Conservation (phyloP, 2,888 invertebrate species). For the Criorhina ranunculi region DNA sequence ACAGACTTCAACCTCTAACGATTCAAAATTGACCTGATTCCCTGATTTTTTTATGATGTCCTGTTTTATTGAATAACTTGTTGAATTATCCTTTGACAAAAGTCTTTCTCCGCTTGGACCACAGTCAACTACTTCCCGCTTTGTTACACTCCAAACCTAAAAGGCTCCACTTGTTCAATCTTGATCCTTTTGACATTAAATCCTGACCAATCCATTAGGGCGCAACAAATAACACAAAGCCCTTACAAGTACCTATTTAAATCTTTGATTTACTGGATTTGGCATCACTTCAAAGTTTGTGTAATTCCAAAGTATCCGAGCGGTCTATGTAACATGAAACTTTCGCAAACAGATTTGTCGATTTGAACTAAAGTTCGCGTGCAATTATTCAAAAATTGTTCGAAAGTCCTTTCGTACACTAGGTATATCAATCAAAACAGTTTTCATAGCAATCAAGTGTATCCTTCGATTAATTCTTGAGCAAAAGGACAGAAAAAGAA, state of each 20-base stretch:
- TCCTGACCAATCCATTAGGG: neutral
- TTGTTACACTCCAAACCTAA: no score
- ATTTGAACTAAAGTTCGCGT: constrained; percentile 28
- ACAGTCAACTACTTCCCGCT: no score
- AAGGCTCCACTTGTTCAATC: no score
- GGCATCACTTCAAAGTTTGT: neutral
- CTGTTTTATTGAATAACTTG: no score
- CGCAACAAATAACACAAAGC: neutral
- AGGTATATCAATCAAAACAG: constrained; percentile 33
- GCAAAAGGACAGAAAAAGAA: constrained; percentile 1
- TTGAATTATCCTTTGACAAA: no score
- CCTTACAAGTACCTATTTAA: neutral
- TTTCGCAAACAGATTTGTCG: constrained; percentile 8
- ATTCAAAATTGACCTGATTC: no score
- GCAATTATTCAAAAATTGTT: constrained; percentile 42
- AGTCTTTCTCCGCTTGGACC: no score
- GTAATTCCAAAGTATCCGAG: neutral
- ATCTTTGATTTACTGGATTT: neutral
- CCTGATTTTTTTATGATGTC: no score
- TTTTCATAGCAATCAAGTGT: constrained; percentile 63
- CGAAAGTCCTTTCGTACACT: constrained; percentile 19
- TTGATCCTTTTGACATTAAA: no score
- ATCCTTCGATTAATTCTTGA: constrained; percentile 38
- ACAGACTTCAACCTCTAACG: no score
- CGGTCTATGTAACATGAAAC: neutral